Evolutionary conservation across 2,113 vertebrate genomes (phyloP).

Genomic region (Dendrocopos noguchii): DNA sequence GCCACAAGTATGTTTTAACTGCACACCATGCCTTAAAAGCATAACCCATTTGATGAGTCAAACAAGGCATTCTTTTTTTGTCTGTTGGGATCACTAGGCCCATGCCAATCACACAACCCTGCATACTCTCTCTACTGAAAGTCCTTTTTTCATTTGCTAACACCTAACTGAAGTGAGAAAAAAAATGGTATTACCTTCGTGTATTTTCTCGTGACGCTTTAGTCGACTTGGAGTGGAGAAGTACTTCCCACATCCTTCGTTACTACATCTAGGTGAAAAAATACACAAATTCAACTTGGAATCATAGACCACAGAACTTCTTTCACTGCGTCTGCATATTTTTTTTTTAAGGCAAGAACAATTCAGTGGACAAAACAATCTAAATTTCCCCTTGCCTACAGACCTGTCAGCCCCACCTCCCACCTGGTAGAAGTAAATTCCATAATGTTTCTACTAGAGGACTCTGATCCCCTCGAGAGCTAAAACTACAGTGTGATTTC

Average conservation of each 20-base stretch:
- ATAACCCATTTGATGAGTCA: neutral
- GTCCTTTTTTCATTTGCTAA: neutral
- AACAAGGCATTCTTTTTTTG: neutral
- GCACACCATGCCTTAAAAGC: neutral
- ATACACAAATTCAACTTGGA: neutral
- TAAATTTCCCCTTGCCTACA: neutral
- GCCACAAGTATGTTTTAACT: neutral
- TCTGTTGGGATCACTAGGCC: neutral
- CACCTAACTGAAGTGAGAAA: neutral
- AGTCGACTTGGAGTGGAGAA: conserved; percentile 78
- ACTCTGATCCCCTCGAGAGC: neutral
- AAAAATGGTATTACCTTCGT: conserved; percentile 78
- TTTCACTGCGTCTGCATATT: rapidly evolving
- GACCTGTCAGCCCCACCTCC: neutral
- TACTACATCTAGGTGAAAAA: conserved; percentile 78
- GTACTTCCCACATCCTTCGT: conserved; percentile 81
- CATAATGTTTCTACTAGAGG: neutral
- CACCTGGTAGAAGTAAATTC: neutral
- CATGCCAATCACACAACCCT: rapidly evolving
- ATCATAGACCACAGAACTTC: neutral
- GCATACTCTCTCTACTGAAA: neutral
- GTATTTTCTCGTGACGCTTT: conserved; percentile 84
- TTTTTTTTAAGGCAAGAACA: neutral
- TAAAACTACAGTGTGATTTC: neutral
- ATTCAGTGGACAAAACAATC: neutral